Conservation (phyloP, 2,797 vertebrate genomes). For the Babyrousa celebensis region DNA sequence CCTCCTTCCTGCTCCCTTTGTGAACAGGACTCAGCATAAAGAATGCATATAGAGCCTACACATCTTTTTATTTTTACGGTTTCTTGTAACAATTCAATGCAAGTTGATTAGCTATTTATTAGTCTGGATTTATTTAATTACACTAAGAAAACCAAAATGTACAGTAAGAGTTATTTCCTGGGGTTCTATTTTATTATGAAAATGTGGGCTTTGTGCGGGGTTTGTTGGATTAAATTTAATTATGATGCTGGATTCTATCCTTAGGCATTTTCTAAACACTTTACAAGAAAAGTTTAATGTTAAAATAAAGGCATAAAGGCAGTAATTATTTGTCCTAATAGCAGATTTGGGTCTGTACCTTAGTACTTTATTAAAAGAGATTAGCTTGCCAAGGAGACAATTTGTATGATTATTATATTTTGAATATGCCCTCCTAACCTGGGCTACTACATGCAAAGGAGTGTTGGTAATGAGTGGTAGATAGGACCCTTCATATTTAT, state of each 20-base stretch:
- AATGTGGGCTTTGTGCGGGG: conserved; percentile 44
- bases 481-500: conserved; percentile 77
- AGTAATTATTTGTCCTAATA: conserved; percentile 79
- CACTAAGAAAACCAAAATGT: conserved; percentile 47
- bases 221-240: conserved; percentile 74
- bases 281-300: conserved; percentile 62
- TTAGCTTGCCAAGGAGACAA: conserved; percentile 62
- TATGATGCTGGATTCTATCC: conserved; percentile 40
- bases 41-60: neutral
- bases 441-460: conserved; percentile 60
- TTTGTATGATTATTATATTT: conserved; percentile 76
- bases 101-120: conserved; percentile 56
- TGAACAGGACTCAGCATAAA: neutral
- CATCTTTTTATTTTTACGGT: neutral
- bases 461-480: conserved; percentile 65
- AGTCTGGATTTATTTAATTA: conserved; percentile 61
- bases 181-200: conserved; percentile 49
- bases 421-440: conserved; percentile 73
- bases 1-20: neutral
- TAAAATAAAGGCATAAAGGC: conserved; percentile 68
- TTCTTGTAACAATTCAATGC: conserved; percentile 26
- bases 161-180: conserved; percentile 60
- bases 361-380: conserved; percentile 56
- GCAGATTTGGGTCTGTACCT: conserved; percentile 61
- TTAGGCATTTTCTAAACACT: conserved; percentile 61